Percentiles rank a stretch among this genome's conserved stretches.
These are phyloP conservation scores for Tautogolabrus adspersus DNA, from an alignment of 2,113 vertebrate genomes.

Conservation along the genomic window DNA sequence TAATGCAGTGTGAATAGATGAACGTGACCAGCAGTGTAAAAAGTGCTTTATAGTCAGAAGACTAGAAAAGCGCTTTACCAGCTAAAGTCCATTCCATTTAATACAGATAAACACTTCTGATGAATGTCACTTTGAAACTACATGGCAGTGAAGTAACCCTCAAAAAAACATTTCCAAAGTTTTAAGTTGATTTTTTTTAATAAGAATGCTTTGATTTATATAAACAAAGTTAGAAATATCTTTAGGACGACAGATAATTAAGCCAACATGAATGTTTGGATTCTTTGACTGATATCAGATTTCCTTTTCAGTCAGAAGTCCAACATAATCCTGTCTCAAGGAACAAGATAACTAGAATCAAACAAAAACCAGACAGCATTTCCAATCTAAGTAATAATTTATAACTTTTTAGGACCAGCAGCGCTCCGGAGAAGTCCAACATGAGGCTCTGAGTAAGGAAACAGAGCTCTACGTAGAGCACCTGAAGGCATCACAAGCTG, in stretches of 20 bases:
- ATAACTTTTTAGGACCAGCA: neutral
- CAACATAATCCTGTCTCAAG: neutral
- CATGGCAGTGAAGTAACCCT: neutral
- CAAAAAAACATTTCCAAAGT: neutral
- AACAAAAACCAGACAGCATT: neutral
- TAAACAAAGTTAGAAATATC: neutral
- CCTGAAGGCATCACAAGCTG: conserved; percentile 53
- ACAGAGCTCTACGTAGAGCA: neutral
- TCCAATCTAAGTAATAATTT: neutral
- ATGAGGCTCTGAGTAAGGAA: neutral
- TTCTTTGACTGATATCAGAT: too few species aligned
- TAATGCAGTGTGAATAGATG: too few species aligned
- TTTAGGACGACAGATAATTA: neutral
- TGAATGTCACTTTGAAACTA: neutral
- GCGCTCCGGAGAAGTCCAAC: neutral
- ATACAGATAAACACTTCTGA: too few species aligned
- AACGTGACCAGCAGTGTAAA: too few species aligned
- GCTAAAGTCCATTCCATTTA: too few species aligned
- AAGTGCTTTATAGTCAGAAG: too few species aligned
- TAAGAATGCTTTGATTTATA: too few species aligned
- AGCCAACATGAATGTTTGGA: too few species aligned
- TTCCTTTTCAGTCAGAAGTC: too few species aligned
- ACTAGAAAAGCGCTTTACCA: too few species aligned
- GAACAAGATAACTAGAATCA: neutral
- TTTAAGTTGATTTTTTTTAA: too few species aligned